Evolutionary conservation across 2,113 vertebrate genomes (phyloP).

Genomic region (Bufo gargarizans): DNA sequence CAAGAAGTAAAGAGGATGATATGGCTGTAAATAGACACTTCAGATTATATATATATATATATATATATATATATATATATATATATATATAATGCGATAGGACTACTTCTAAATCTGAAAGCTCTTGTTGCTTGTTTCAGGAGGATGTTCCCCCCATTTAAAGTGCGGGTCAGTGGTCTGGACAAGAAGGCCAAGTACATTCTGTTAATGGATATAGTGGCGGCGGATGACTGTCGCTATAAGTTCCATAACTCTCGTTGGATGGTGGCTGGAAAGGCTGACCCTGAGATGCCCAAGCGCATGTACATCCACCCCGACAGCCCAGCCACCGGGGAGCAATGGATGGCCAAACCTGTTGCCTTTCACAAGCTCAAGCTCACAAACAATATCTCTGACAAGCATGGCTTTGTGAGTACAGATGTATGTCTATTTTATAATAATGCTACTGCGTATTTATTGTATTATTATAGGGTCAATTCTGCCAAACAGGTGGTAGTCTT

Average conservation of each 20-base stretch:
- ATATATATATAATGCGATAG: neutral
- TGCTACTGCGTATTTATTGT: too few species aligned
- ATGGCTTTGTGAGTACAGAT: conserved; percentile 92
- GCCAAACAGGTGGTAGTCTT: neutral
- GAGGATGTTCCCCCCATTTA: conserved; percentile 99
- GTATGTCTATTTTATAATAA: neutral
- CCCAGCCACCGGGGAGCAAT: conserved; percentile 96
- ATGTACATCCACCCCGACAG: conserved; percentile 99
- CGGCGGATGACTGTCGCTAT: conserved; percentile 96
- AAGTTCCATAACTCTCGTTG: conserved; percentile 99
- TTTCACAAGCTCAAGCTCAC: conserved; percentile 98
- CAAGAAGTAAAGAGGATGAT: neutral
- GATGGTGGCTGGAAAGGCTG: conserved; percentile 98
- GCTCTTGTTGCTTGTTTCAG: conserved; percentile 65
- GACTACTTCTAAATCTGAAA: neutral
- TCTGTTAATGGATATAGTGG: conserved; percentile 97
- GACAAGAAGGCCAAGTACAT: conserved; percentile 99
- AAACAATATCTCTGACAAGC: conserved; percentile 99
- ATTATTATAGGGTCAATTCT: neutral
- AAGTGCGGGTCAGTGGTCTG: conserved; percentile 94
- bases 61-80: too few species aligned
- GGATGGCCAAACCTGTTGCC: conserved; percentile 98
- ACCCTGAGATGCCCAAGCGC: conserved; percentile 98
- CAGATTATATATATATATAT: too few species aligned
- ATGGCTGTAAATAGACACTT: too few species aligned